Percentiles rank a stretch among this genome's conserved stretches.
phyloP scores from a whole-genome alignment of 2,888 invertebrate species.

The Drosophila putrida region DNA sequence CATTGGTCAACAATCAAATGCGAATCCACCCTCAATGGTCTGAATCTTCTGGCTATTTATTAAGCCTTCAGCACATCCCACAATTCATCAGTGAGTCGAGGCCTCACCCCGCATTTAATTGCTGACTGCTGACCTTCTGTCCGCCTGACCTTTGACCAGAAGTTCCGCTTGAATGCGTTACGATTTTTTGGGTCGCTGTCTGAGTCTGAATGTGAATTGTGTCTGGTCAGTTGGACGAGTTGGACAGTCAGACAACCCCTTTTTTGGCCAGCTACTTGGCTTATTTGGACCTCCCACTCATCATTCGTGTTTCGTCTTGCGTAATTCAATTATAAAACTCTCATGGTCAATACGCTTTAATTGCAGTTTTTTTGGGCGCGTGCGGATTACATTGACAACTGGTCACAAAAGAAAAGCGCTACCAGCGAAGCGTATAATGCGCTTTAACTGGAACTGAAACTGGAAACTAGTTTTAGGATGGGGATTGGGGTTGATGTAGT shows the following conservation, averaged over 20 bases:
- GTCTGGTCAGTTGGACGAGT: slow-evolving; percentile 26
- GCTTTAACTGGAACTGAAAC: slow-evolving; percentile 20
- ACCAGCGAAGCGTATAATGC: slow-evolving; percentile 34
- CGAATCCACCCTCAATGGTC: slow-evolving; percentile 21
- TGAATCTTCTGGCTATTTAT: slow-evolving; percentile 53
- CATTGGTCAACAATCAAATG: slow-evolving; percentile 50
- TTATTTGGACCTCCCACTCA: slow-evolving; percentile 7
- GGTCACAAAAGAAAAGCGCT: slow-evolving; percentile 1
- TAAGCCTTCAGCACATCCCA: slow-evolving; percentile 57
- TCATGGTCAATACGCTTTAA: slow-evolving; percentile 81
- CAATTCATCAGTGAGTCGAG: slow-evolving; percentile 31
- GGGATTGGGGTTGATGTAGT: slow-evolving; percentile 3
- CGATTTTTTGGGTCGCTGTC: slow-evolving; percentile 14
- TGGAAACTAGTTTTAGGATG: slow-evolving; percentile 1
- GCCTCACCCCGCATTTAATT: slow-evolving; percentile 59
- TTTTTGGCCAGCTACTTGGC: slow-evolving; percentile 25
- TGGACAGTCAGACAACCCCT: slow-evolving; percentile 36
- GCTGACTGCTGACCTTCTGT: slow-evolving; percentile 71
- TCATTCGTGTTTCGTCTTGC: background rate
- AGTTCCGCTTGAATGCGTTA: slow-evolving; percentile 50
- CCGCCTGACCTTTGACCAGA: slow-evolving; percentile 53
- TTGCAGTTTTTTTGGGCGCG: slow-evolving; percentile 70
- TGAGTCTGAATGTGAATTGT: slow-evolving; percentile 26
- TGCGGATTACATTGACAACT: slow-evolving; percentile 45
- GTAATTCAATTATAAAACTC: slow-evolving; percentile 80